Percentiles rank a stretch among this genome's conserved stretches.
These are phyloP conservation scores for Budorcas taxicolor DNA, from an alignment of 2,113 vertebrate species.

Conservation along the genomic window DNA sequence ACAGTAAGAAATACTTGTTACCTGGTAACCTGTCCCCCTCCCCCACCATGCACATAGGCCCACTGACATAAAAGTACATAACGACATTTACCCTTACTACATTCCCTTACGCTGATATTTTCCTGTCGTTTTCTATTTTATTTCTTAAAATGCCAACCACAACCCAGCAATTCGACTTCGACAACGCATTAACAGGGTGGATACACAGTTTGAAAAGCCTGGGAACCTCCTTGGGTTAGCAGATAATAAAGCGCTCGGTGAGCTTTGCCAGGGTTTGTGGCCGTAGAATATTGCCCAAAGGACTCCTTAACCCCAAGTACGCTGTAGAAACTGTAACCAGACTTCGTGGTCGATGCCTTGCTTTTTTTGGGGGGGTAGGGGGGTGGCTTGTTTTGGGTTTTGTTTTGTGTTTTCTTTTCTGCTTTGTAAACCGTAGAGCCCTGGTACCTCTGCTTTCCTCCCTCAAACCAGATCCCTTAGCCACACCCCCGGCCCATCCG, in stretches of 20 bases:
- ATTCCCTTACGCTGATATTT: background rate
- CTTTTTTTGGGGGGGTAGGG: background rate
- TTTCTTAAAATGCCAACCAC: background rate
- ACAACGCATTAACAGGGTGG: background rate
- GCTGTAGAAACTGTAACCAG: background rate
- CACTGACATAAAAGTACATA: background rate
- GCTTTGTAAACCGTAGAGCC: background rate
- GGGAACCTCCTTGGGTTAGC: background rate
- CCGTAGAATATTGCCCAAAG: background rate
- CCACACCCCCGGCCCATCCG: background rate
- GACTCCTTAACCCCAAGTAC: background rate
- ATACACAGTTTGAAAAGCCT: background rate
- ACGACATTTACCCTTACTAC: background rate
- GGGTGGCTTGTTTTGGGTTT: background rate
- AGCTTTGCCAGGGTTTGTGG: background rate
- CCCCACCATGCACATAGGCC: fast-evolving
- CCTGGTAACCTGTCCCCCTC: background rate
- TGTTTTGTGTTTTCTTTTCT: background rate
- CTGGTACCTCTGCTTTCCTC: background rate
- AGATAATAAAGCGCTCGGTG: background rate
- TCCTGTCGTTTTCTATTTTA: background rate
- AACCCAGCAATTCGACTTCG: background rate
- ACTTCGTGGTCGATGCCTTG: background rate
- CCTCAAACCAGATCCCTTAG: fast-evolving
- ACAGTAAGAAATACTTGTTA: background rate